These are phyloP conservation scores for Pseudachorutes palmiensis DNA, from an alignment of 1,140 invertebrate genomes.

Conservation along the genomic window DNA sequence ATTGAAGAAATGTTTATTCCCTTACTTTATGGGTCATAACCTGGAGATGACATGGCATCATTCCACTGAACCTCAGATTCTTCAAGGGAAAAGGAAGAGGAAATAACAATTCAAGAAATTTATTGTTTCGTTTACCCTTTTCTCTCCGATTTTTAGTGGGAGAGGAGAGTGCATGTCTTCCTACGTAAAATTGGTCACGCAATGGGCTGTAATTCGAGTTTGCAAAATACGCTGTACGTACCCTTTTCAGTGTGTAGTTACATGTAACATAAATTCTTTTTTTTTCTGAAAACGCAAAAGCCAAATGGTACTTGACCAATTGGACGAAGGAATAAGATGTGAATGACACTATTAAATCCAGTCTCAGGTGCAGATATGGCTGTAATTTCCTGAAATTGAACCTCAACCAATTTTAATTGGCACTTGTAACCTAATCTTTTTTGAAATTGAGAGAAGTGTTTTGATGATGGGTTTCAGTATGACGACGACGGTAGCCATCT, in stretches of 20 bases:
- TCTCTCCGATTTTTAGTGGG: no score
- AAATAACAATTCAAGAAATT: conserved; percentile 1
- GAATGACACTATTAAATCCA: no score
- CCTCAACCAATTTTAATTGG: neutral
- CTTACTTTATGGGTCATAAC: neutral
- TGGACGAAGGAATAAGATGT: no score
- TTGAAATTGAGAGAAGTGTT: neutral
- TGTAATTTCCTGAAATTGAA: no score
- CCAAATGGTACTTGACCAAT: no score
- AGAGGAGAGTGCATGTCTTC: neutral
- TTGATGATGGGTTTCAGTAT: neutral
- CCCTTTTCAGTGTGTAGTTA: no score
- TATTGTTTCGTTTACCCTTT: neutral
- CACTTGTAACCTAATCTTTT: neutral
- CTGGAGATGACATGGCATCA: conserved; percentile 1
- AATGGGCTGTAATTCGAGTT: neutral
- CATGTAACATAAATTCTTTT: no score
- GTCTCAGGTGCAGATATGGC: no score
- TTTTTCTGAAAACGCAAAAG: no score
- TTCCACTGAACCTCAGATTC: neutral
- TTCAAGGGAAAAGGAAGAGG: neutral
- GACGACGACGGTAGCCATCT: neutral
- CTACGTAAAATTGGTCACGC: neutral
- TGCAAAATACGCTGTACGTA: neutral
- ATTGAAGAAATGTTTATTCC: neutral